Conservation (phyloP, 2,113 vertebrate species). For the Synodontis membranacea region DNA sequence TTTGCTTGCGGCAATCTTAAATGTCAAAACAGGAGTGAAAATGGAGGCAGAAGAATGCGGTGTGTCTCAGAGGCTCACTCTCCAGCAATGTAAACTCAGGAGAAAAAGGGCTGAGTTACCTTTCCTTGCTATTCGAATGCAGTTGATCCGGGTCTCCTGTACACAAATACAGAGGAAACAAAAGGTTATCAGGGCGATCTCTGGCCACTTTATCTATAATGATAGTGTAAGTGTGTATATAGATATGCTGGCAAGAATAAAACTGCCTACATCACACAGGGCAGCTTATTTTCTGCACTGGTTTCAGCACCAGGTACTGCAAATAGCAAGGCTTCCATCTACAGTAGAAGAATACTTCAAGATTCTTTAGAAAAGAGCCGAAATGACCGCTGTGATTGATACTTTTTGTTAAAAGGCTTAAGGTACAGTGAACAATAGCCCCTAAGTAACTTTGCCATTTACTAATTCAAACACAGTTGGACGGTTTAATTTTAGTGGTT, state of each 20-base stretch:
- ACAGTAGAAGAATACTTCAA: background rate
- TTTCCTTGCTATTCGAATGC: slow-evolving; percentile 90
- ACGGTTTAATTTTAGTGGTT: background rate
- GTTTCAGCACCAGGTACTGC: background rate
- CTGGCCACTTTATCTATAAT: background rate
- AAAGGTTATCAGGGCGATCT: background rate
- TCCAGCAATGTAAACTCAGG: slow-evolving; percentile 25
- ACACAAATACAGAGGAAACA: slow-evolving; percentile 40
- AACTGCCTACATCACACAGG: background rate
- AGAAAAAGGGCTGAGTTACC: slow-evolving; percentile 72
- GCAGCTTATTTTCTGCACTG: slow-evolving; percentile 4
- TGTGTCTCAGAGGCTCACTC: background rate
- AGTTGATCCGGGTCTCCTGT: slow-evolving; percentile 91
- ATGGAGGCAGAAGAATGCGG: slow-evolving; percentile 15
- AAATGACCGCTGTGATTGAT: background rate
- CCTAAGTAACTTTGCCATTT: background rate
- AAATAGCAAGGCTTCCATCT: background rate
- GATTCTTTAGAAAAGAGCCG: background rate
- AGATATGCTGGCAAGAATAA: background rate
- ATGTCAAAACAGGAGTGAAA: slow-evolving; percentile 15
- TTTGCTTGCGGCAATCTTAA: background rate
- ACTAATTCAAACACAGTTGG: background rate
- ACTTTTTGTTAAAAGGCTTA: background rate
- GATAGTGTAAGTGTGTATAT: background rate
- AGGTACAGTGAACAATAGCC: background rate